A percentile compares a stretch with the other conserved stretches of the same genome.
Conservation (phyloP, 2,888 invertebrate genomes). For the Apamea monoglypha region DNA sequence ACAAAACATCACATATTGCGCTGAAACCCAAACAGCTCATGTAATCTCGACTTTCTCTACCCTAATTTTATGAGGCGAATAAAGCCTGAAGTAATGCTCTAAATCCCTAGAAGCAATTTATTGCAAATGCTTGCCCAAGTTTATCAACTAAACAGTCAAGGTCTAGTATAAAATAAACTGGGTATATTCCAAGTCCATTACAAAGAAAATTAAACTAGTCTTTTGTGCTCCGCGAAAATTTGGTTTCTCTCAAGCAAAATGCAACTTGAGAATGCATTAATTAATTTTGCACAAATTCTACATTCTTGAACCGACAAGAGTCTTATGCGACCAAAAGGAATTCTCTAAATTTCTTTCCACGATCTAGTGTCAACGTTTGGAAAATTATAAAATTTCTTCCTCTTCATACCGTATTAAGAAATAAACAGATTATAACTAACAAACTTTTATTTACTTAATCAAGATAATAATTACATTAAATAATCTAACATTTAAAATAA, state of each 20-base stretch:
- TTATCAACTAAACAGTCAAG: slow-evolving; percentile 44
- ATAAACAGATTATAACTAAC: slow-evolving; percentile 43
- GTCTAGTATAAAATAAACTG: slow-evolving; percentile 31
- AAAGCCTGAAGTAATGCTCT: slow-evolving; percentile 54
- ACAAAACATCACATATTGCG: slow-evolving; percentile 37
- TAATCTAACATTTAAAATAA: too few species aligned
- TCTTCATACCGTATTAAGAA: slow-evolving; percentile 21
- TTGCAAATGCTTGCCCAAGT: slow-evolving; percentile 49
- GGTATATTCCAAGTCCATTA: slow-evolving; percentile 22
- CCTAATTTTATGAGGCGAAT: slow-evolving; percentile 61
- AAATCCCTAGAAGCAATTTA: slow-evolving; percentile 64
- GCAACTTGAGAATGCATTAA: slow-evolving; percentile 50
- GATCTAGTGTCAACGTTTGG: slow-evolving; percentile 41
- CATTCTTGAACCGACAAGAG: slow-evolving; percentile 12
- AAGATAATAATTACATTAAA: too few species aligned
- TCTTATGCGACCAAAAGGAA: slow-evolving; percentile 34
- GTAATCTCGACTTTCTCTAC: slow-evolving; percentile 58
- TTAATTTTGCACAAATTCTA: slow-evolving; percentile 45
- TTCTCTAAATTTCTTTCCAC: slow-evolving; percentile 18
- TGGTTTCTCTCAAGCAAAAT: slow-evolving; percentile 27
- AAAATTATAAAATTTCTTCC: slow-evolving; percentile 58
- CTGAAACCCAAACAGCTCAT: slow-evolving; percentile 34
- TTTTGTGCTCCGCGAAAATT: slow-evolving; percentile 21
- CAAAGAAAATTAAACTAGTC: slow-evolving; percentile 44
- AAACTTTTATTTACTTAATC: too few species aligned